Evolutionary conservation across 2,113 vertebrate species (phyloP), one percentile per base, ranked within the genome.

Genomic region (Ranitomeya variabilis): DNA sequence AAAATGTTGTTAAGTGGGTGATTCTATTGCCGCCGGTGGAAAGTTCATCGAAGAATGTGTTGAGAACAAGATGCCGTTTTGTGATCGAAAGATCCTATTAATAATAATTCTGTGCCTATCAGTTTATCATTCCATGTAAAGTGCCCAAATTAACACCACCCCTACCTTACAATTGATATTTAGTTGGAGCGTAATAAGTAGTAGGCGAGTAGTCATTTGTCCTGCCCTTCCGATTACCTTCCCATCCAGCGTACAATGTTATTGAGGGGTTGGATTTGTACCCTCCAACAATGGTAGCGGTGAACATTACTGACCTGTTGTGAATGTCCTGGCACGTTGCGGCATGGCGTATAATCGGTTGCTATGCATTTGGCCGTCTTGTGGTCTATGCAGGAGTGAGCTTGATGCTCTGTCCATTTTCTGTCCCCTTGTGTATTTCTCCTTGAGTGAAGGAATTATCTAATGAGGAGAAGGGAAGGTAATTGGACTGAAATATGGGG

Each of bases 401-500:
- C 81, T 83, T 83, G 62, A 83, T 83, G 80, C 14, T n/a, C 60
- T 19, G 81, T 83, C 64, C 62, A 69, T 83, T 69, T 83, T 67
- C 13, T 67, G 45, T n/a, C 37, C 80, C 26, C 64, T 54, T 51
- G 31, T 7, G 80, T 45, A 64, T 67, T 69, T 69, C 62, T 67
- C n/a, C 14, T 55, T 2, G 12, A 55, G 71, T 57, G 57, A 51
- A 26, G 21, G 37, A 62, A 60, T 84, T 84, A 55, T 37, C 51
- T 84, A 76, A 88, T 74, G 23, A 88, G 57, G 15, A 82, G 31
- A 64, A 18, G 52, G 66, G 11, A 52, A 67, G 21, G 18, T 78
- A 84, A 84, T 89, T 89, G 87, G 87, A 78, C 81, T 84, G 80
- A 83, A 77, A 83, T 88, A 77, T 82, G 59, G 87, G n/a, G 76